Conservation (phyloP, 2,797 vertebrate genomes). For the Anomalospiza imberbis region DNA sequence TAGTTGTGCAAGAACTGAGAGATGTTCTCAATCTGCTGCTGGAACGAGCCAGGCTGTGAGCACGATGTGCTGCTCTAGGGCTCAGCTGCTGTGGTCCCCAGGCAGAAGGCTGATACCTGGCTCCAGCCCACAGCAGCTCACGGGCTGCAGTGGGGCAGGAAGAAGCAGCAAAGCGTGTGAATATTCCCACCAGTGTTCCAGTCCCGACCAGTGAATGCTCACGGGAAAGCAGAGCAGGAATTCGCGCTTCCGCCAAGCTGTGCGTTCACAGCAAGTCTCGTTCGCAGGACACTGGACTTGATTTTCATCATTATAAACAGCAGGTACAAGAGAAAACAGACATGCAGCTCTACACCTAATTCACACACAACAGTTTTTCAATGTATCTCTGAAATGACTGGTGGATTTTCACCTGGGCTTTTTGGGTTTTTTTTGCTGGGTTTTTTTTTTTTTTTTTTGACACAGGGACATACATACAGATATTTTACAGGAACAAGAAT, state of each 20-base stretch:
- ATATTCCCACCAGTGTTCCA: background rate
- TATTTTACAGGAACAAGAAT: background rate
- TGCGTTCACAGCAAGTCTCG: rapidly evolving
- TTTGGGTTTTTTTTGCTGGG: no score
- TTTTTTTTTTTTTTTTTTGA: background rate
- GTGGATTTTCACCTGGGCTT: background rate
- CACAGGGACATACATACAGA: rapidly evolving
- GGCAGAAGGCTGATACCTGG: background rate
- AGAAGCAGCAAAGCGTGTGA: rapidly evolving
- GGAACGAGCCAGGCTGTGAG: background rate
- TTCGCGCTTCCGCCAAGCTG: background rate
- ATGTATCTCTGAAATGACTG: background rate
- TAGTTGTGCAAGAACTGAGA: background rate
- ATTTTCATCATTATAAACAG: background rate
- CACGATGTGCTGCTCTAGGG: rapidly evolving
- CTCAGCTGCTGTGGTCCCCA: background rate
- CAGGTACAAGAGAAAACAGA: background rate
- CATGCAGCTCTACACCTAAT: background rate
- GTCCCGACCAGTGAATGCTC: rapidly evolving
- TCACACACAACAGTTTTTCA: background rate
- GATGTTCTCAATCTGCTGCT: background rate
- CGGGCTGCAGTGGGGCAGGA: background rate
- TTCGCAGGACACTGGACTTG: background rate
- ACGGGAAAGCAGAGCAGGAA: rapidly evolving
- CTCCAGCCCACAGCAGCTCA: background rate